Conservation (phyloP, 1,140 invertebrate species). For the Ptiloglossa arizonensis region DNA sequence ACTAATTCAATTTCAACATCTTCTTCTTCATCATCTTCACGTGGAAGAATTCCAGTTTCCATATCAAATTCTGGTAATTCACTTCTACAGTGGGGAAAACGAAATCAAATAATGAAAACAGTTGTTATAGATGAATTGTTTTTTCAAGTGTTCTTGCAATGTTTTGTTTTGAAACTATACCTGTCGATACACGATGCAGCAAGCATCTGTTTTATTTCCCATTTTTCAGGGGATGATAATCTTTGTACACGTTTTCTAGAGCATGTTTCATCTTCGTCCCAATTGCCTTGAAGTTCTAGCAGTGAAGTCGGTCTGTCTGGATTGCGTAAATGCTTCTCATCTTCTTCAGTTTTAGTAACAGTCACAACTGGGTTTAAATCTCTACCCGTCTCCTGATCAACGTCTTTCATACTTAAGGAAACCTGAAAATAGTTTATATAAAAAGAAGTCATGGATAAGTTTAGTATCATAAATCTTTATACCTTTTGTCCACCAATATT, state of each 20-base stretch:
- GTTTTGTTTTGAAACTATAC: slow-evolving; percentile 61
- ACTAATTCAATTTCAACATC: slow-evolving; percentile 99
- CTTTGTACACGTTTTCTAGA: slow-evolving; percentile 92
- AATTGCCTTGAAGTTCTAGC: slow-evolving; percentile 86
- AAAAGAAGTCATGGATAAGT: slow-evolving; percentile 11
- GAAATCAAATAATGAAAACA: slow-evolving; percentile 70
- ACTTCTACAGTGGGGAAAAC: slow-evolving; percentile 87
- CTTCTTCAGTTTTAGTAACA: slow-evolving; percentile 80
- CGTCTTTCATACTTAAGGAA: slow-evolving; percentile 99
- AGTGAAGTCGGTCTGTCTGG: slow-evolving; percentile 92
- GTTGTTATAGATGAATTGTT: not conserved
- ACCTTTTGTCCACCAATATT: slow-evolving; percentile 95
- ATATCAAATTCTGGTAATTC: slow-evolving; percentile 96
- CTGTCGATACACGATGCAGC: slow-evolving; percentile 83
- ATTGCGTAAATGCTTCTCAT: slow-evolving; percentile 90
- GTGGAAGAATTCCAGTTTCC: slow-evolving; percentile 92
- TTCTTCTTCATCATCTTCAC: slow-evolving; percentile 96
- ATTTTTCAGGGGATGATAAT: slow-evolving; percentile 97
- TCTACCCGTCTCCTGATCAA: slow-evolving; percentile 96
- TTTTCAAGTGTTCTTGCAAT: not conserved
- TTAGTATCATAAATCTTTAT: slow-evolving; percentile 14
- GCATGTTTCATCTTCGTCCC: slow-evolving; percentile 90
- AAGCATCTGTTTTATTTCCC: slow-evolving; percentile 90
- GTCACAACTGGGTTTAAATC: slow-evolving; percentile 93
- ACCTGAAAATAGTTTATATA: slow-evolving; percentile 74